Percentiles rank a stretch among this genome's conserved stretches.
Evolutionary conservation across 35 echinoderm and acorn worm genomes (phyloP).

Genomic region (Heliocidaris erythrogramma): DNA sequence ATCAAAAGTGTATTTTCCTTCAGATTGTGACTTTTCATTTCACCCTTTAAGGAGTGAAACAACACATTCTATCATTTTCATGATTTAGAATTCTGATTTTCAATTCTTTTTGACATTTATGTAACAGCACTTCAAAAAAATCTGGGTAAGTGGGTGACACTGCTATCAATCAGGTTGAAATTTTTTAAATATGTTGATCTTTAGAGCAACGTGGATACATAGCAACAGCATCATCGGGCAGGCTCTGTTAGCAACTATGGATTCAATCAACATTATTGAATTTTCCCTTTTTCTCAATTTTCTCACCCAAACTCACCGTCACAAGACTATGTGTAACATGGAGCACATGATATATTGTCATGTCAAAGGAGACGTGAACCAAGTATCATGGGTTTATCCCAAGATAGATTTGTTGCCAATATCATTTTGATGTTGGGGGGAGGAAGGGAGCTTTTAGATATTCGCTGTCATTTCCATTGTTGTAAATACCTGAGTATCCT

Average conservation of each 20-base stretch:
- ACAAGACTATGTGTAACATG: background rate
- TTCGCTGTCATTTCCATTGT: background rate
- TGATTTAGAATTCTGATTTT: too few species aligned
- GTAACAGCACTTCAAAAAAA: too few species aligned
- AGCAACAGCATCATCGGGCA: background rate
- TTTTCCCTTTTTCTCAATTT: background rate
- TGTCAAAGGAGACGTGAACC: background rate
- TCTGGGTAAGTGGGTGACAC: too few species aligned
- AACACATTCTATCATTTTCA: too few species aligned
- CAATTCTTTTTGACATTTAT: too few species aligned
- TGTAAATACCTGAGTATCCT: background rate
- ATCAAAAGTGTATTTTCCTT: too few species aligned
- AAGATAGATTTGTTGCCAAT: background rate
- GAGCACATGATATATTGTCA: background rate
- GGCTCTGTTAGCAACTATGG: background rate
- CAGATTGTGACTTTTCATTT: too few species aligned
- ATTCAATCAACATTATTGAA: background rate
- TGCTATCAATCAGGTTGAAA: too few species aligned
- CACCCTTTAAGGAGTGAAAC: too few species aligned
- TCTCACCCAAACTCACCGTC: background rate
- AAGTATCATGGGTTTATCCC: background rate
- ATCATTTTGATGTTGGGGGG: background rate
- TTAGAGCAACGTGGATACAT: background rate
- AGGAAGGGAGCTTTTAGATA: background rate
- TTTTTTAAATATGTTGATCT: too few species aligned